Percentiles rank a stretch among this genome's conserved stretches.
phyloP scores from a whole-genome alignment of 2,888 invertebrate species.

The Spilarctia lutea region DNA sequence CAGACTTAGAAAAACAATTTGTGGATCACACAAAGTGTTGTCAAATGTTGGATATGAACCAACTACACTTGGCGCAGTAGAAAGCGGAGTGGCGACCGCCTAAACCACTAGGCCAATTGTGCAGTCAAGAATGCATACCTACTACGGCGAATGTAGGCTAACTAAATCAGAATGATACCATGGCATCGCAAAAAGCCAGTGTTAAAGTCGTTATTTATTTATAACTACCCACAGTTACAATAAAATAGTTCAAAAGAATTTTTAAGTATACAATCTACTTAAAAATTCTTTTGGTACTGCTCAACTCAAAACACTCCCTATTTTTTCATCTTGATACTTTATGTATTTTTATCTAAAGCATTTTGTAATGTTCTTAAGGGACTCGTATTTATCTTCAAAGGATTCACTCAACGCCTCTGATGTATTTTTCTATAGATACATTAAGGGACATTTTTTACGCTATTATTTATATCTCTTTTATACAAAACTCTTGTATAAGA shows the following conservation, averaged over 20 bases:
- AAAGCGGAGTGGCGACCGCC: too few species aligned
- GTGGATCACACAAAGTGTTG: too few species aligned
- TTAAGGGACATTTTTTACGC: not conserved
- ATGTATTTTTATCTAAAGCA: not conserved
- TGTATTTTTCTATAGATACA: not conserved
- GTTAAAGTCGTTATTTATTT: not conserved
- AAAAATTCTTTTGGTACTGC: not conserved
- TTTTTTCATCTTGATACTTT: not conserved
- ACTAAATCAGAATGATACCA: not conserved
- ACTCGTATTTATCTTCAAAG: constrained; percentile 13
- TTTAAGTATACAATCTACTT: too few species aligned
- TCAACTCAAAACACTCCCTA: not conserved
- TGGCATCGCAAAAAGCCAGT: too few species aligned
- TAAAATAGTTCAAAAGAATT: not conserved
- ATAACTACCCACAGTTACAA: not conserved
- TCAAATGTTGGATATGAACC: too few species aligned
- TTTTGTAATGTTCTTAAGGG: constrained; percentile 6
- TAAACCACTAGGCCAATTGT: too few species aligned
- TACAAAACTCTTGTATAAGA: not conserved
- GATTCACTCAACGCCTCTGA: not conserved
- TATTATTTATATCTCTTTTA: constrained; percentile 7
- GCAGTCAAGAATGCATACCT: too few species aligned
- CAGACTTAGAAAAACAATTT: too few species aligned
- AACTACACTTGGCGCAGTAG: too few species aligned
- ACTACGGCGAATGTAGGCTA: too few species aligned